These are phyloP conservation scores for Anguilla japonica DNA, from an alignment of 2,113 vertebrate species.

Conservation along the genomic window DNA sequence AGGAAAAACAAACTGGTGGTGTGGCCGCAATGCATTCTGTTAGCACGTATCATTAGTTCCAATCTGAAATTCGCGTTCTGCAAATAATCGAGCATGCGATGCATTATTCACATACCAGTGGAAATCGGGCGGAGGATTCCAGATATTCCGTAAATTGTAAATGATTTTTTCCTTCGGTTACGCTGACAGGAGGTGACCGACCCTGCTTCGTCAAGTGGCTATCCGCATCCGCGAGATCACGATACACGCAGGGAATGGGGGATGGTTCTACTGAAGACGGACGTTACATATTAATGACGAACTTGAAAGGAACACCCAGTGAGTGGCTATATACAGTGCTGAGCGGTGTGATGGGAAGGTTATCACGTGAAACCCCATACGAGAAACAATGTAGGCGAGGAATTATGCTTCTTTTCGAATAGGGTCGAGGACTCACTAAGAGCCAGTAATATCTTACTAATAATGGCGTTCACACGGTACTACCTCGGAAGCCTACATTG, in stretches of 20 bases:
- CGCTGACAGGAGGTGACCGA: conserved; percentile 25
- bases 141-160: conserved; percentile 3
- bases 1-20: background rate
- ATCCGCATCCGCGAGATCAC: conserved; percentile 22
- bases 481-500: background rate
- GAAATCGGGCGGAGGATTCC: conserved; percentile 6
- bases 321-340: conserved; percentile 29
- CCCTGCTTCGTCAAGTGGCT: conserved; percentile 17
- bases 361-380: background rate
- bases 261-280: conserved; percentile 46
- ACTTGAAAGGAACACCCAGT: background rate
- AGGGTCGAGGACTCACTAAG: background rate
- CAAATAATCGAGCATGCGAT: background rate
- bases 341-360: background rate
- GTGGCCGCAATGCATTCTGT: background rate
- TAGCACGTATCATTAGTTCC: background rate
- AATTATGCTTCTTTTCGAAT: background rate
- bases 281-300: conserved; percentile 46
- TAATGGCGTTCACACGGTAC: too few relatives aligned
- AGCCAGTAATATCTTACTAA: too few relatives aligned
- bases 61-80: background rate
- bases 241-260: conserved; percentile 45
- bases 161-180: conserved; percentile 1
- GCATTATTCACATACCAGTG: conserved; percentile 15
- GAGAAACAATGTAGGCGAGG: background rate